Percentiles rank a stretch among this genome's conserved stretches.
Conservation (phyloP, 2,113 vertebrate species). For the Clarias batrachus region DNA sequence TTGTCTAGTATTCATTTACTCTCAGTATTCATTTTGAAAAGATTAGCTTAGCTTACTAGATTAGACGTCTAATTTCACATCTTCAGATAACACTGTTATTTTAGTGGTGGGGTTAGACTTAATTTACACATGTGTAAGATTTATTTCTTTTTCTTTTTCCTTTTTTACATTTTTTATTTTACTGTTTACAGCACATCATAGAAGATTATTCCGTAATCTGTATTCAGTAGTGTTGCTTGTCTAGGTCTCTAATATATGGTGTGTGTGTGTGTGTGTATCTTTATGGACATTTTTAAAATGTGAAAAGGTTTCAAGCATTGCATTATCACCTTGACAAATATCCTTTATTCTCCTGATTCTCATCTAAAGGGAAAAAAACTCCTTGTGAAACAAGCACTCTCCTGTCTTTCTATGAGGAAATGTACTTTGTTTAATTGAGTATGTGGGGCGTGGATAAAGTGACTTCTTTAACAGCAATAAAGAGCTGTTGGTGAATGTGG, state of each 20-base stretch:
- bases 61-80: not conserved
- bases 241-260: not conserved
- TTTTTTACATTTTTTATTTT: not conserved
- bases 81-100: not conserved
- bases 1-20: not conserved
- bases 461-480: slow-evolving; percentile 28
- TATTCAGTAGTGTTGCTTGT: not conserved
- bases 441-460: not conserved
- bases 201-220: not conserved
- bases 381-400: slow-evolving; percentile 3
- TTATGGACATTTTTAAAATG: not conserved
- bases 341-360: too few relatives aligned
- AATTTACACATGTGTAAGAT: not conserved
- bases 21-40: not conserved
- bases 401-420: not conserved
- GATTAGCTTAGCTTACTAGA: not conserved
- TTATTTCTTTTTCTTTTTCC: not conserved
- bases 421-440: not conserved
- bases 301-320: not conserved
- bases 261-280: not conserved
- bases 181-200: not conserved
- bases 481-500: slow-evolving; percentile 21
- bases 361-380: not conserved
- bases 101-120: not conserved
- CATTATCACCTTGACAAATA: not conserved